phyloP scores from a whole-genome alignment of 2,797 vertebrate species.

The Ispidina lecontei region DNA sequence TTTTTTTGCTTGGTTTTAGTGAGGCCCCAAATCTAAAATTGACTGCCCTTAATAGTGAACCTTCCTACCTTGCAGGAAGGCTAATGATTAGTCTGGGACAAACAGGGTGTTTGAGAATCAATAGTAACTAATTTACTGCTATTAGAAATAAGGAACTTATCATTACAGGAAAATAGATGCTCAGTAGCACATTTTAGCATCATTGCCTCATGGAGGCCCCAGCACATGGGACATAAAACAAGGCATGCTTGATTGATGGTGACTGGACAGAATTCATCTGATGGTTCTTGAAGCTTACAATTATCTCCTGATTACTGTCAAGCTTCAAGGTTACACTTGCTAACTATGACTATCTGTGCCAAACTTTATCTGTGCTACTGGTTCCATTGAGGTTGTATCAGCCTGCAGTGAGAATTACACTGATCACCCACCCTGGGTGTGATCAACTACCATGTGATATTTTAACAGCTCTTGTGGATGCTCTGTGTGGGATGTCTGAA shows the following conservation, averaged over 20 bases:
- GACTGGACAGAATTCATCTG: background rate
- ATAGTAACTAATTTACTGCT: background rate
- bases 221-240: background rate
- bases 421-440: background rate
- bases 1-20: background rate
- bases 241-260: background rate
- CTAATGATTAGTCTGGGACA: background rate
- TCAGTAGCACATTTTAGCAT: background rate
- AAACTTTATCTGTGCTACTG: fast-evolving
- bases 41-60: background rate
- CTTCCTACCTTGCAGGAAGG: background rate
- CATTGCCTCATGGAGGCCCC: fast-evolving
- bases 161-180: background rate
- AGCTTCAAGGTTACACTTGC: background rate
- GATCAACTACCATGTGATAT: background rate
- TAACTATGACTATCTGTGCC: background rate
- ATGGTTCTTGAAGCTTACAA: background rate
- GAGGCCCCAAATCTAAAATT: background rate
- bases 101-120: background rate
- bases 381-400: background rate
- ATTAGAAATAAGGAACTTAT: background rate
- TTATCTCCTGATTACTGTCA: constrained; percentile 19
- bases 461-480: background rate
- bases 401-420: background rate
- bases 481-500: background rate